Base-by-base conservation (phyloP, 2,888 invertebrate genomes). In the Zygothrica quintamaculata region DNA sequence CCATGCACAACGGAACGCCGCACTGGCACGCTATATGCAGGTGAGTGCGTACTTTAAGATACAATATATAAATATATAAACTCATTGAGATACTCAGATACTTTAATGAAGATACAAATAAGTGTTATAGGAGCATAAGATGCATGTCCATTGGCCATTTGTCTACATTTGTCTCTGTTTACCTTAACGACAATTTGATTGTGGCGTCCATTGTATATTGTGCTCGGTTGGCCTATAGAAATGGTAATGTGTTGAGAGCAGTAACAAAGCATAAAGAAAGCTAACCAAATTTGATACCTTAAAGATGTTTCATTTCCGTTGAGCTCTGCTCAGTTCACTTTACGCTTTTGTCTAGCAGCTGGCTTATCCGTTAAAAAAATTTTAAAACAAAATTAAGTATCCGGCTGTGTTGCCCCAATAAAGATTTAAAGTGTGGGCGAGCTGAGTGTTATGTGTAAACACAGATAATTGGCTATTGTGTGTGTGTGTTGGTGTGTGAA, bases 21-120 rank as follows among this genome's bases (percentile, higher is more conserved):
- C 94, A 88, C 93, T 94, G 89, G 93, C 94, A 60, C 92, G 93
- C 53, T 93, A 93, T 88, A 94, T 94, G 93, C 93, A 94, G 92
- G 93, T 94, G 89, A 90, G 90, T 88, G 65, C 44, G 65, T 69
- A 66, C 65, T 66, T 29, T 39, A 34, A 77, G 71, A 71, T 67
- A 64, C 69, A 37, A 43, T n/a, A n/a, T n/a, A 59, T 22, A 22
- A 18, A 4, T 26, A n/a, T n/a, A n/a, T n/a, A n/a, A n/a, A n/a
- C n/a, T n/a, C n/a, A n/a, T n/a, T 26, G 3, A 2, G n/a, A 12
- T 29, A 11, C 12, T 11, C 15, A n/a, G 15, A 15, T 37, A 12
- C 39, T 9, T 18, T 4, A 1, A 39, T 39, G n/a, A n/a, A 39
- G 44, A 50, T 40, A 51, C 70, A 64, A 58, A 26, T 5, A 9